These are phyloP conservation scores for Bettongia penicillata DNA, from an alignment of 2,113 vertebrate species.

Conservation along the genomic window DNA sequence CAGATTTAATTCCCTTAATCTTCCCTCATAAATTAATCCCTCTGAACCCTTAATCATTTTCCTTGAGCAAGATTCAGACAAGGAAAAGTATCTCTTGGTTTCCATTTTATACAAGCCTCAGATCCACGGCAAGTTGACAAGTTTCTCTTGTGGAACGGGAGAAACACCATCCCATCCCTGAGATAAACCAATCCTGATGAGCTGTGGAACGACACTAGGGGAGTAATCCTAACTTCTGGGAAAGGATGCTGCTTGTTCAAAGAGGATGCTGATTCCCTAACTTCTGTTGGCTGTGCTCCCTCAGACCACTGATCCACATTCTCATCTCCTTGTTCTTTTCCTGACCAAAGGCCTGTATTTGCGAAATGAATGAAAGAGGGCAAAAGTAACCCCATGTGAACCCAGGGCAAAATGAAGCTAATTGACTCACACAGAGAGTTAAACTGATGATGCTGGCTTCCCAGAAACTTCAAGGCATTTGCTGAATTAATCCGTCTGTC, in stretches of 20 bases:
- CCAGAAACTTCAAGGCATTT: neutral
- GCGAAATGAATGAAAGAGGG: neutral
- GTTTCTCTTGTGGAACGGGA: neutral
- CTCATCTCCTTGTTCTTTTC: neutral
- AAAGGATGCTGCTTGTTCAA: neutral
- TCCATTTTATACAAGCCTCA: neutral
- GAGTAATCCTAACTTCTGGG: neutral
- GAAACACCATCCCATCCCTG: neutral
- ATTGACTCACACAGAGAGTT: neutral
- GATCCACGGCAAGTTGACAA: neutral
- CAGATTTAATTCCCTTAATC: conserved; percentile 76
- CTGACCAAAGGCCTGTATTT: neutral
- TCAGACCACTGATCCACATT: neutral
- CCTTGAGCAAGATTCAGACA: conserved; percentile 56
- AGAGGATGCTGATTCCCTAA: neutral
- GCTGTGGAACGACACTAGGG: fast-evolving
- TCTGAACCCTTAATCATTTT: conserved; percentile 73
- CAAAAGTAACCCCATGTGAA: neutral
- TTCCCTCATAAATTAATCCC: conserved; percentile 72
- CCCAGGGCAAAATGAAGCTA: neutral
- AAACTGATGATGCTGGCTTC: neutral
- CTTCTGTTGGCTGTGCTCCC: neutral
- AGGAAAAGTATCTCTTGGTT: conserved; percentile 23
- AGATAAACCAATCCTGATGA: neutral
- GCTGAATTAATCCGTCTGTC: neutral